Conservation (phyloP, 2,888 invertebrate genomes). For the Meghimatium bilineatum region DNA sequence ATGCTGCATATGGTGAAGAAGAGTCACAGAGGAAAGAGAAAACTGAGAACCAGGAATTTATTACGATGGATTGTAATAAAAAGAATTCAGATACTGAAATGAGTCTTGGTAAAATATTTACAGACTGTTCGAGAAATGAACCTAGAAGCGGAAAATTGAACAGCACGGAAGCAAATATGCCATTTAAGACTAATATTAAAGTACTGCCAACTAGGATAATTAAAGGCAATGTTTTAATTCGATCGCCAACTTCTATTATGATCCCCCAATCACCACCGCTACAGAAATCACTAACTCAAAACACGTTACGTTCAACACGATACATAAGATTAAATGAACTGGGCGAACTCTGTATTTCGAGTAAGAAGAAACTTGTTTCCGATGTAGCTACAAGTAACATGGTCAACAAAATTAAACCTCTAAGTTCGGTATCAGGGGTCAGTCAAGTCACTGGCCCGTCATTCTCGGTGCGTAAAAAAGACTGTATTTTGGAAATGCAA, state of each 20-base stretch:
- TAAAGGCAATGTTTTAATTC: not conserved
- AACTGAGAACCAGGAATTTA: not conserved
- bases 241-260: not conserved
- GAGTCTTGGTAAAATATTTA: not conserved
- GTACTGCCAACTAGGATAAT: not conserved
- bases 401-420: not conserved
- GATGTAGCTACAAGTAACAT: not conserved
- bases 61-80: too few species aligned
- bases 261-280: not conserved
- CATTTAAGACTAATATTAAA: not conserved
- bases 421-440: conserved; percentile 9
- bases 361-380: too few species aligned
- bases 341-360: too few species aligned
- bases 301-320: not conserved
- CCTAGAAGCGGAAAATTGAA: too few species aligned
- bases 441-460: conserved; percentile 30
- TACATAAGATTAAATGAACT: not conserved
- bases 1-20: not conserved
- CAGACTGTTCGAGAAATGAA: not conserved
- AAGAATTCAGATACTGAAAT: too few species aligned
- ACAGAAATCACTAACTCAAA: not conserved
- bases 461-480: not conserved
- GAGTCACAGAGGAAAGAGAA: too few species aligned
- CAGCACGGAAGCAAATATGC: too few species aligned
- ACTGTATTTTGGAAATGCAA: not conserved